Evolutionary conservation across 2,113 vertebrate genomes (phyloP), one percentile per base, ranked within the genome.

Genomic region (Sarotherodon lohbergeri): DNA sequence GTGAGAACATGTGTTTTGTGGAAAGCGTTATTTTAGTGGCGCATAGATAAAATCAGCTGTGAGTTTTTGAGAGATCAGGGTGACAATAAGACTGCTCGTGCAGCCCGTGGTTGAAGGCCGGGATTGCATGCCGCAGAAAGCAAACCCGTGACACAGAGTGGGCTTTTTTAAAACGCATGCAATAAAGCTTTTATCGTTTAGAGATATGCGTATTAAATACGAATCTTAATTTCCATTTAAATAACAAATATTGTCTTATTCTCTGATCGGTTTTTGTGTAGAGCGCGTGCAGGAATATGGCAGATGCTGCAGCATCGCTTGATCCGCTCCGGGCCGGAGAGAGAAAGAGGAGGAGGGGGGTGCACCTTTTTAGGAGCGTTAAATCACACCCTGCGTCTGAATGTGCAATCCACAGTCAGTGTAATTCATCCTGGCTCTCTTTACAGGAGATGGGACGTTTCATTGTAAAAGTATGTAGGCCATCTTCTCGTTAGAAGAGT

Each of bases 231-330:
- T 19, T 63, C 1, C 13, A 17, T 56, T 48, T 9, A 4, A 7
- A 39, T 3, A 17, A 7, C 4, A 10, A 13, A 7, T 43, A 11
- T 9, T 12, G 8, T 27, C 22, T 83, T 36, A 54, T 90, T 83
- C 6, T 63, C 4, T 76, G 41, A 48, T 48, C 76, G 80, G 84
- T 39, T 85, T 39, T 9, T 46, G 32, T 22, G 43, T 22, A 54
- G 68, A 73, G 61, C 43, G 61, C 27, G 13, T 87, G 90, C 57
- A 56, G 71, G 87, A 81, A 57, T 32, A 61, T 87, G 87, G 85
- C 80, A 92, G 93, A 94, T 94, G 92, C 93, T 95, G 94, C 94
- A 92, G 93, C 88, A 91, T 82, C 84, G 76, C 85, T 71, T 83
- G 84, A 94, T 93, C 93, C 54, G 83, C 91, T 92, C 61, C 32